Evolutionary conservation across 2,113 vertebrate genomes (phyloP).

Genomic region (Charina bottae): DNA sequence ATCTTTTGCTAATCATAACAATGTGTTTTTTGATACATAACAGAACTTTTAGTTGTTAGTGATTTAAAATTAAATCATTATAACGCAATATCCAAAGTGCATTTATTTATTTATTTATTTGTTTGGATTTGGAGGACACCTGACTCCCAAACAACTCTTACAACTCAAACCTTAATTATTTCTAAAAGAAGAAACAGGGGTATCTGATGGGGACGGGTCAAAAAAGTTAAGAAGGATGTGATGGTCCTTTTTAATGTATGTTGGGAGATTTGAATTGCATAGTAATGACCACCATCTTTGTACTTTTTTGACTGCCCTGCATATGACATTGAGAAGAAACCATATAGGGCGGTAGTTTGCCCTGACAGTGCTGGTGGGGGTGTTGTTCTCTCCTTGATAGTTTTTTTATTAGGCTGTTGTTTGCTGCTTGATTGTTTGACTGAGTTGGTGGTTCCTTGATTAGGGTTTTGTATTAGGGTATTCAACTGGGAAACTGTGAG

Average conservation of each 20-base stretch:
- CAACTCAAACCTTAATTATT: not conserved
- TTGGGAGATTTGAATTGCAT: not conserved
- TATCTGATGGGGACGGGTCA: not conserved
- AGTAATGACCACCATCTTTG: not conserved
- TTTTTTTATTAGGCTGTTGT: too few relatives aligned
- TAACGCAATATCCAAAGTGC: not conserved
- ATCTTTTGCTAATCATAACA: not conserved
- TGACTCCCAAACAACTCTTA: not conserved
- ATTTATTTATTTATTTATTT: too few relatives aligned
- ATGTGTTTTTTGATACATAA: not conserved
- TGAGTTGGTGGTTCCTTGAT: too few relatives aligned
- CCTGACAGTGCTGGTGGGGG: too few relatives aligned
- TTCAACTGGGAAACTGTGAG: too few relatives aligned
- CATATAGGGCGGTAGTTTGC: not conserved
- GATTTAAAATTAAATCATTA: not conserved
- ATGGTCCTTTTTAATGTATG: not conserved
- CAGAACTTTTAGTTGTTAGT: not conserved
- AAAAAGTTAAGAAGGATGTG: not conserved
- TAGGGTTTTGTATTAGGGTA: too few relatives aligned
- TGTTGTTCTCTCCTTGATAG: too few relatives aligned
- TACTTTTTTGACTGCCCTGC: not conserved
- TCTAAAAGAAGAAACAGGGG: not conserved
- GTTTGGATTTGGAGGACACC: not conserved
- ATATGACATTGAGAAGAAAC: not conserved
- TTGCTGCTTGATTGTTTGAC: too few relatives aligned